phyloP scores from a whole-genome alignment of 1,140 invertebrate genomes.

The Papilio polytes region DNA sequence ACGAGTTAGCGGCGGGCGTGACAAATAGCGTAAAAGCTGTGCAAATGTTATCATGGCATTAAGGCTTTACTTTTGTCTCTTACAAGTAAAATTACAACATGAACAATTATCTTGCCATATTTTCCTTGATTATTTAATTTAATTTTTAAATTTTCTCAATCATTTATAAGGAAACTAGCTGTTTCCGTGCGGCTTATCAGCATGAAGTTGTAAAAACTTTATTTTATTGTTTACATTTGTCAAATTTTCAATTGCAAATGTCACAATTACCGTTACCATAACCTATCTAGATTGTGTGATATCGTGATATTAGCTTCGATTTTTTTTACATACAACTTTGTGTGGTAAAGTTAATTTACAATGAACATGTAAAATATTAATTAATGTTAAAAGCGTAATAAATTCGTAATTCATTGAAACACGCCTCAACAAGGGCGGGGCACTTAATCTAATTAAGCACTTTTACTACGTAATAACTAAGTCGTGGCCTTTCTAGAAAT shows the following conservation, averaged over 20 bases:
- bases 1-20: not conserved
- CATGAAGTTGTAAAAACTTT: too few relatives aligned
- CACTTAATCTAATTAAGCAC: not conserved
- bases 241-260: too few relatives aligned
- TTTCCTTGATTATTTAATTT: too few relatives aligned
- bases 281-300: too few relatives aligned
- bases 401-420: conserved; percentile 10
- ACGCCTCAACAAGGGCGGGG: not conserved
- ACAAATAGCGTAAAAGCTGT: conserved; percentile 17
- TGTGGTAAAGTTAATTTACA: not conserved
- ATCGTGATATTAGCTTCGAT: too few relatives aligned
- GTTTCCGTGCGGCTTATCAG: too few relatives aligned
- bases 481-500: not conserved
- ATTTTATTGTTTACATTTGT: too few relatives aligned
- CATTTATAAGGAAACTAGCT: too few relatives aligned
- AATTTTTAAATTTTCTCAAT: too few relatives aligned
- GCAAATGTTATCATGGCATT: conserved; percentile 6
- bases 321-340: too few relatives aligned
- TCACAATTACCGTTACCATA: too few relatives aligned
- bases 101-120: not conserved
- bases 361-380: not conserved
- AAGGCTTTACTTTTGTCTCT: not conserved
- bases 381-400: not conserved
- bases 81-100: not conserved
- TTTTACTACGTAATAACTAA: conserved; percentile 4